Conservation (phyloP, 1,140 invertebrate genomes). For the Zaprionus gabonicus region DNA sequence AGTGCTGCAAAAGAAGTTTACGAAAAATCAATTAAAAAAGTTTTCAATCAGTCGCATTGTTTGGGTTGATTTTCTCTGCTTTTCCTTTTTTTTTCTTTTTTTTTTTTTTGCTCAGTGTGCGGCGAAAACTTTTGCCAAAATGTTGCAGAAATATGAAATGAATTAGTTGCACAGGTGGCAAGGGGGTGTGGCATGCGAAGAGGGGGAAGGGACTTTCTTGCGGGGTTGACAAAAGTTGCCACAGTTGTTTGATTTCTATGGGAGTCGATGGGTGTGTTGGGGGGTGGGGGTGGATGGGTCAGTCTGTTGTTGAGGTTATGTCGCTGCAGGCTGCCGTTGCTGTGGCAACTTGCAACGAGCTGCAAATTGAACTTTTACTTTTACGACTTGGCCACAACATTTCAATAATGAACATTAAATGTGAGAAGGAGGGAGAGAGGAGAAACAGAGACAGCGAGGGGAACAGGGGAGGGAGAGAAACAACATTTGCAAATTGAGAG, state of each 20-base stretch:
- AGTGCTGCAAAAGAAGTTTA: slow-evolving; percentile 56
- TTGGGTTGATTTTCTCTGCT: slow-evolving; percentile 54
- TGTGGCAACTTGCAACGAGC: slow-evolving; percentile 35
- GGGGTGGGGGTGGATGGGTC: background rate
- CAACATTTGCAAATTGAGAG: slow-evolving; percentile 19
- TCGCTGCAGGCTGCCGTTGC: slow-evolving; percentile 42
- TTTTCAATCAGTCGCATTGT: slow-evolving; percentile 83
- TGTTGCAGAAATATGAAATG: slow-evolving; percentile 80
- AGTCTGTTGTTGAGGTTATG: slow-evolving; percentile 33
- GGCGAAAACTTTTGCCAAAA: slow-evolving; percentile 61
- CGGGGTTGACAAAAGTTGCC: slow-evolving; percentile 67
- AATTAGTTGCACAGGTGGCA: slow-evolving; percentile 67
- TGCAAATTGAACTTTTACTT: slow-evolving; percentile 70
- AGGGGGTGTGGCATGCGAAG: background rate
- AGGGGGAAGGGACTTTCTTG: background rate
- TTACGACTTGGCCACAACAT: slow-evolving; percentile 43
- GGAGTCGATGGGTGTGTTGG: slow-evolving; percentile 21
- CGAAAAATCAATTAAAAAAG: slow-evolving; percentile 83
- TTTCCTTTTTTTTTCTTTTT: slow-evolving; percentile 38
- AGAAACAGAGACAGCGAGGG: background rate
- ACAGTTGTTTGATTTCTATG: slow-evolving; percentile 70
- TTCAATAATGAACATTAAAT: slow-evolving; percentile 63
- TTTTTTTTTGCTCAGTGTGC: slow-evolving; percentile 31
- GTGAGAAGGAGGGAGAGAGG: background rate
- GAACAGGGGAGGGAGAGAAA: background rate